Base-by-base conservation (phyloP, 1,140 invertebrate genomes). In the Drosophila littoralis region DNA sequence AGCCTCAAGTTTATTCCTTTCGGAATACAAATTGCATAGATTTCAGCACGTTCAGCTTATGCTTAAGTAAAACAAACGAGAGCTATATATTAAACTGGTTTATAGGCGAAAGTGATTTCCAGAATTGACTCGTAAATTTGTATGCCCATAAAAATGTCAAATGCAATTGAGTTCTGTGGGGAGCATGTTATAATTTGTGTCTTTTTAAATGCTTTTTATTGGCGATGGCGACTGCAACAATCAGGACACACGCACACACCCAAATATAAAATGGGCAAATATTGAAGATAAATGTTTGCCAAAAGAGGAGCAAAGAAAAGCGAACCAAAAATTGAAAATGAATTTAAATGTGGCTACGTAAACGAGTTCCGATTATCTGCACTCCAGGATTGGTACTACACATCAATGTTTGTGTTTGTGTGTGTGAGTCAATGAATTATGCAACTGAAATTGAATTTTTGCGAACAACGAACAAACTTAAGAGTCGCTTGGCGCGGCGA, bases 181-280 rank as follows among this genome's bases (percentile, higher is more conserved):
- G 33, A 45, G 64, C 64, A 32, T 58, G 59, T 57, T 73, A 68
- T 81, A 90, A 89, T 89, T 90, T 90, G 85, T 89, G 80, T 76
- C 77, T 73, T 89, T 90, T 89, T 90, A 90, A 89, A 90, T 74
- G 84, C 73, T 84, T 81, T 89, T 89, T 89, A 90, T 81, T 75
- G 84, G 50, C 85, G 51, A 81, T 78, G 75, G 55, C 78, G 69
- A 59, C 60, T 72, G 63, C 75, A 67, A 64, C 67, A 77, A 74
- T 52, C 66, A 61, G 59, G 22, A 12, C 48, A 22, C 33, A 57
- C 73, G 63, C 38, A 45, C 59, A 46, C 54, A 58, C 48, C 72
- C 59, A 28, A 17, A 17, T 17, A 46, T 50, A 57, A 52, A 64
- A 51, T 81, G 72, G 48, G 60, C 68, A 71, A 74, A 69, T 51